phyloP scores from a whole-genome alignment of 92 coral and sea anemone genomes.

The Zoanthus gigantus region DNA sequence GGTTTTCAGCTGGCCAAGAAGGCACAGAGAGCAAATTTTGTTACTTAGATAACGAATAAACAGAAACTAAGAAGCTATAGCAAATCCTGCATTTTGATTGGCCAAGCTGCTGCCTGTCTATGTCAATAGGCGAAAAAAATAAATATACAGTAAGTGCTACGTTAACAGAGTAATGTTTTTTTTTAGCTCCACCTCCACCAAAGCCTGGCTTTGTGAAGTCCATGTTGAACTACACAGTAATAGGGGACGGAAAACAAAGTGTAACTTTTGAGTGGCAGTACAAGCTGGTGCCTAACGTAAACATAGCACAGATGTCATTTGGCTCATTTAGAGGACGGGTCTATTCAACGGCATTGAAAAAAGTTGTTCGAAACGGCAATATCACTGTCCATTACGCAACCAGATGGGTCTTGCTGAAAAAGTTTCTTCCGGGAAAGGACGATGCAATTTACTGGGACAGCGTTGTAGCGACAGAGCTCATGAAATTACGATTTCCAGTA shows the following conservation, averaged over 20 bases:
- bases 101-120: too few species aligned
- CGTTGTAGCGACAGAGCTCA: not conserved
- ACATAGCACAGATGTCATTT: not conserved
- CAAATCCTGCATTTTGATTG: too few species aligned
- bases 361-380: not conserved
- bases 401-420: not conserved
- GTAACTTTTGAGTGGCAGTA: constrained; percentile 28
- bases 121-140: too few species aligned
- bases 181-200: not conserved
- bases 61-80: too few species aligned
- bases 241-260: constrained; percentile 18
- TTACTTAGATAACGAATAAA: too few species aligned
- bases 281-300: not conserved
- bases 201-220: not conserved
- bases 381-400: not conserved
- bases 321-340: not conserved
- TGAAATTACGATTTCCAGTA: constrained; percentile 22
- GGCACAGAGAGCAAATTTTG: too few species aligned
- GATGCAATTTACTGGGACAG: constrained; percentile 30
- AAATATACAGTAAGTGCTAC: too few species aligned
- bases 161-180: not conserved
- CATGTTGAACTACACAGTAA: constrained; percentile 19
- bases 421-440: constrained; percentile 32
- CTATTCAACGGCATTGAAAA: not conserved
- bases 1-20: too few species aligned